Evolutionary conservation across 2,888 invertebrate genomes (phyloP).

Genomic region (Lottia gigantea): DNA sequence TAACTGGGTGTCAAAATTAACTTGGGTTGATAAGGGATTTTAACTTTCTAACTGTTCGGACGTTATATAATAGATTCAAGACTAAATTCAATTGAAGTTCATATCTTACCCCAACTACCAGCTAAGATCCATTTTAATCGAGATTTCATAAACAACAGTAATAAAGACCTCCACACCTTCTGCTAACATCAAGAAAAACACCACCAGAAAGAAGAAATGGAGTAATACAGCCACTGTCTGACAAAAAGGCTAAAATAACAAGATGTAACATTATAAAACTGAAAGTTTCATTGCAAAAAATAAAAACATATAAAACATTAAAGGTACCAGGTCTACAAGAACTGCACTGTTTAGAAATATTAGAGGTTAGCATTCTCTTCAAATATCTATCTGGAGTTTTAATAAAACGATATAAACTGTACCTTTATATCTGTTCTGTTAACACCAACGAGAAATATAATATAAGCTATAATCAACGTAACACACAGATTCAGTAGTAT

Average conservation of each 20-base stretch:
- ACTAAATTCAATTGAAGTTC: neutral
- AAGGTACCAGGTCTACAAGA: too few relatives aligned
- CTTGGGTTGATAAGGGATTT: too few relatives aligned
- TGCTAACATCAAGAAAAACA: slow-evolving; percentile 61
- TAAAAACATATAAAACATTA: too few relatives aligned
- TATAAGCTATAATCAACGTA: slow-evolving; percentile 53
- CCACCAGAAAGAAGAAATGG: slow-evolving; percentile 61
- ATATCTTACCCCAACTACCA: slow-evolving; percentile 55
- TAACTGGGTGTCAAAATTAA: too few relatives aligned
- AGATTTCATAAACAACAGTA: slow-evolving; percentile 51
- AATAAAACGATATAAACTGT: neutral
- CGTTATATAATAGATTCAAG: too few relatives aligned
- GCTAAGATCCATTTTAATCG: slow-evolving; percentile 41
- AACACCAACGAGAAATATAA: slow-evolving; percentile 53
- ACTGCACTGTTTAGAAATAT: too few relatives aligned
- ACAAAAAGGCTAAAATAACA: slow-evolving; percentile 46
- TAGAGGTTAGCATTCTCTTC: too few relatives aligned
- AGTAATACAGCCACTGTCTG: slow-evolving; percentile 54
- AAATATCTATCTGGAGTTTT: too few relatives aligned
- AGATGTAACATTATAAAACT: too few relatives aligned
- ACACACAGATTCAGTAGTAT: slow-evolving; percentile 57
- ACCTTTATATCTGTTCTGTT: slow-evolving; percentile 46
- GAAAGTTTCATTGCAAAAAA: too few relatives aligned
- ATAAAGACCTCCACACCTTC: slow-evolving; percentile 61
- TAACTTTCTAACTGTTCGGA: too few relatives aligned